Base-by-base conservation (phyloP, 2,797 vertebrate genomes). In the Pangasius djambal region DNA sequence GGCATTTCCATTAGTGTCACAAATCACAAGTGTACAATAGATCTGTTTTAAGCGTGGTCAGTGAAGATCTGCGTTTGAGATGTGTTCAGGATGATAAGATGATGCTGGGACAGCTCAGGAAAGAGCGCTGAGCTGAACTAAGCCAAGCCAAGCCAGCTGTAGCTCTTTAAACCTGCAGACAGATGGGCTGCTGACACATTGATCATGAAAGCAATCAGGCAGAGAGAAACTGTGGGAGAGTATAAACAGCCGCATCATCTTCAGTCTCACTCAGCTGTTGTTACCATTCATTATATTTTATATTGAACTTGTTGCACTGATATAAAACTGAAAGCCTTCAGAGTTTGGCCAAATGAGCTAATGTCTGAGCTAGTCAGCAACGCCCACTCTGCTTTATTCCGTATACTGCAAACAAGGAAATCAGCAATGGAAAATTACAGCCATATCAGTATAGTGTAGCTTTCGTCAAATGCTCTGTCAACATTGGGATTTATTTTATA, bases 121-220 rank as follows among this genome's bases (percentile, higher is more conserved):
- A 89, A 87, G 25, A 61, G 31, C 3, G 15, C 31, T 13, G 12
- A 48, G 44, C 10, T 37, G 28, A 83, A 48, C 37, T 65, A 48
- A 83, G 18, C 48, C 20, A 6, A 52, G 34, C 48, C 83, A 15
- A 69, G 79, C 79, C 48, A 70, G 65, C 81, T 89, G 86, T 77
- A 87, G 70, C 82, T 28, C 18, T 84, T 78, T 87, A 87, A 75
- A 83, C n/a, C 18, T 82, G 65, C 40, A 87, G 89, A 69, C 48
- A 65, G 70, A 89, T 89, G 81, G 59, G 9, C 72, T 77, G 86
- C 61, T 89, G 86, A 87, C 50, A 83, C 37, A 83, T 20, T 86
- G 61, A 78, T 63, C n/a, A 52, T 63, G 48, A 86, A 74, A 72
- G 55, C 67, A 77, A 82, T 86, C 83, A 81, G 72, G 50, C 61